phyloP scores from a whole-genome alignment of 2,113 vertebrate genomes.

The Willisornis vidua region DNA sequence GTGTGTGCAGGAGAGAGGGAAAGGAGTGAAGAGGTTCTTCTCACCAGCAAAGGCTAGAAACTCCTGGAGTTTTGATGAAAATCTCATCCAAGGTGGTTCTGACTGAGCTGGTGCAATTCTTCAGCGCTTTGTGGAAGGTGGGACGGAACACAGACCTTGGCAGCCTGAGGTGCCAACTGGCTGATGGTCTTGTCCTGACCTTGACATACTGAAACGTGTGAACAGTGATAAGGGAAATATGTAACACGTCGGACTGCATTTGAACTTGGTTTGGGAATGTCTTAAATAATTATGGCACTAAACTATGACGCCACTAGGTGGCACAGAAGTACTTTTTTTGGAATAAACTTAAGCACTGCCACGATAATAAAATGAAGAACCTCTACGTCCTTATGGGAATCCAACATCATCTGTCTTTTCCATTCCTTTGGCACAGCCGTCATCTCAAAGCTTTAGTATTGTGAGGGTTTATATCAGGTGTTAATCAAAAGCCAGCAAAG shows the following conservation, averaged over 20 bases:
- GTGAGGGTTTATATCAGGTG: accelerated
- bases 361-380: neutral
- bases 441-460: neutral
- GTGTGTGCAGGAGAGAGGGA: neutral
- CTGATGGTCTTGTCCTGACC: neutral
- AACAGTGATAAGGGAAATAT: accelerated
- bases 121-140: neutral
- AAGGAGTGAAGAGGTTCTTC: neutral
- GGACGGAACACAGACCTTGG: neutral
- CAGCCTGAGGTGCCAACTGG: neutral
- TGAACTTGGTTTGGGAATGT: neutral
- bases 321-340: slow-evolving; percentile 8
- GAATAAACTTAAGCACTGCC: too few relatives aligned
- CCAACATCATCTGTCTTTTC: neutral
- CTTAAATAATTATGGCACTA: neutral
- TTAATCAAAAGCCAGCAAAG: neutral
- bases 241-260: neutral
- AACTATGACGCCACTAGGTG: slow-evolving; percentile 25
- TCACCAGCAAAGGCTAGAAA: neutral
- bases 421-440: neutral
- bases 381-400: neutral
- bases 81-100: neutral
- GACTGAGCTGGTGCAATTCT: neutral
- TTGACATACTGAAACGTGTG: neutral
- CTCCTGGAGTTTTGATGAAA: neutral